Conservation (phyloP, 2,797 vertebrate genomes). For the Botia almorhae region DNA sequence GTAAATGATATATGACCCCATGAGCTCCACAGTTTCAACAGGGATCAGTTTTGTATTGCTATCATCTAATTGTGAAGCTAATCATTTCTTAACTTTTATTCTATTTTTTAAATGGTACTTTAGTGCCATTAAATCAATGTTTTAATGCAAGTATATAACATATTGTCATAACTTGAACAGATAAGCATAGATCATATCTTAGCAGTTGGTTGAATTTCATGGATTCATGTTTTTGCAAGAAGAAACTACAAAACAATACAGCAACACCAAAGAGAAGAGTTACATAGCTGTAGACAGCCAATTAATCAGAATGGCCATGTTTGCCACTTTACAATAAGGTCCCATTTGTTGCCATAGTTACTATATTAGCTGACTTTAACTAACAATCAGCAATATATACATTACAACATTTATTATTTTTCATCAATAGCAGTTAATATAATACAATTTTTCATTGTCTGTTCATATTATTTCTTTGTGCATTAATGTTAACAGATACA, state of each 20-base stretch:
- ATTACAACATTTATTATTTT: not conserved
- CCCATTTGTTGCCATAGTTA: no score
- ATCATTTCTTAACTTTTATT: conserved; percentile 29
- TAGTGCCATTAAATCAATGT: conserved; percentile 2
- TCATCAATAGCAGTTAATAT: no score
- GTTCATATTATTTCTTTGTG: no score
- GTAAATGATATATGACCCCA: no score
- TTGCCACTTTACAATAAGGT: not conserved
- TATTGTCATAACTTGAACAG: conserved; percentile 33
- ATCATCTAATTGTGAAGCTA: not conserved
- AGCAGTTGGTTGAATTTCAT: conserved; percentile 25
- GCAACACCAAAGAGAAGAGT: conserved; percentile 73
- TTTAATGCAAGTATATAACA: conserved; percentile 3
- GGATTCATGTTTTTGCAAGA: conserved; percentile 59
- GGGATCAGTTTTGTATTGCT: not conserved
- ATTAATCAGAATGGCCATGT: conserved; percentile 23
- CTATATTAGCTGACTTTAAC: no score
- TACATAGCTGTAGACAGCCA: conserved; percentile 58
- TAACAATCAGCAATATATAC: no score
- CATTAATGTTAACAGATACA: no score
- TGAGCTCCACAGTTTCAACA: conserved; percentile 1
- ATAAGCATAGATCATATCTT: not conserved
- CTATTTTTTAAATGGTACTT: conserved; percentile 1
- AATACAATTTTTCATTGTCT: conserved; percentile 13
- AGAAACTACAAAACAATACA: conserved; percentile 71